These are phyloP conservation scores for Heliconius eleuchia DNA, from an alignment of 1,140 invertebrate genomes.

Conservation along the genomic window DNA sequence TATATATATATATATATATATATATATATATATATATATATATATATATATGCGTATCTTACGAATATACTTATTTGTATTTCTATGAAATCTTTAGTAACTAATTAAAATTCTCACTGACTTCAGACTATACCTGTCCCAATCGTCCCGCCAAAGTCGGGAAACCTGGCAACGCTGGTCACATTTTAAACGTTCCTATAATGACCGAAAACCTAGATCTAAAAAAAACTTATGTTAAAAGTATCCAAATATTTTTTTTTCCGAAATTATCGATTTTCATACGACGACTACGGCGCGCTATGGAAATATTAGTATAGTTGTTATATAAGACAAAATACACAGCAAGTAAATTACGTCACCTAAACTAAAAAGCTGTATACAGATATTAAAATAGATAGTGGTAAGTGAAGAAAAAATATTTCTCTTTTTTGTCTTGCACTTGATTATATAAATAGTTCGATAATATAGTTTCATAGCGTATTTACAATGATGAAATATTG, in stretches of 20 bases:
- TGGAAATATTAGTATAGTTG: constrained; percentile 37
- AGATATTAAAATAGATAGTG: constrained; percentile 23
- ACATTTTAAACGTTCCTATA: background rate
- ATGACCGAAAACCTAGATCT: background rate
- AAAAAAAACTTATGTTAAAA: background rate
- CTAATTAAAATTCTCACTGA: no score
- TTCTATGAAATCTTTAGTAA: no score
- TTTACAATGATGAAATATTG: constrained; percentile 37
- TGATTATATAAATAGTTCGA: constrained; percentile 28
- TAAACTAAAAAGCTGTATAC: constrained; percentile 35
- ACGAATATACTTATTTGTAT: no score
- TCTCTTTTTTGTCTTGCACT: constrained; percentile 29
- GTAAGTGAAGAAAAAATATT: constrained; percentile 18
- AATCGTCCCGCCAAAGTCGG: no score
- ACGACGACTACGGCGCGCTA: constrained; percentile 46
- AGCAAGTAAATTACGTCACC: constrained; percentile 28
- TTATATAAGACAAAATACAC: constrained; percentile 21
- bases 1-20: no score
- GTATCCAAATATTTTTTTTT: background rate
- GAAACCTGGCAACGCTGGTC: background rate
- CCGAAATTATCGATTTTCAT: background rate
- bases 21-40: no score
- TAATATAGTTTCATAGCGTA: constrained; percentile 39
- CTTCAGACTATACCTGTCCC: no score
- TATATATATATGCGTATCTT: no score